Conservation (phyloP, 2,113 vertebrate species). For the Aleadryas rufinucha region DNA sequence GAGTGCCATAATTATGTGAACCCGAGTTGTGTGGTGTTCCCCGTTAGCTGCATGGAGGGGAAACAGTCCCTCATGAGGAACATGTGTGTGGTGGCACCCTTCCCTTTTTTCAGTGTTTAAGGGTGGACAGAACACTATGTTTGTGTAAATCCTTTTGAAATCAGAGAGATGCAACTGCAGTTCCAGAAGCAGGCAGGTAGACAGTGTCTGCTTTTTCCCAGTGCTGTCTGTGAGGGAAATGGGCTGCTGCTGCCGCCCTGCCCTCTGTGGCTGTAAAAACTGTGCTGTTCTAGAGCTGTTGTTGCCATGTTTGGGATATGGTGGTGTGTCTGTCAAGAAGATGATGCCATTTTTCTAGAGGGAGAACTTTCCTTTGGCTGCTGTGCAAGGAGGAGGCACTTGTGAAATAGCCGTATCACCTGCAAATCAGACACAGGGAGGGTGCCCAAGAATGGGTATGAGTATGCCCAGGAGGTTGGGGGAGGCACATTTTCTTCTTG, state of each 20-base stretch:
- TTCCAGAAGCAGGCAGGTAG: not conserved
- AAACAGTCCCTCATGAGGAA: not conserved
- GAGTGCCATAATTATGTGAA: not conserved
- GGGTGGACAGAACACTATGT: not conserved
- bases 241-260: not conserved
- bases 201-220: not conserved
- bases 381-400: not conserved
- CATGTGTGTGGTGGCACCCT: not conserved
- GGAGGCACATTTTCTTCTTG: not conserved
- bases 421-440: not conserved
- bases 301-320: accelerated
- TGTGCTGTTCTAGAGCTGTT: not conserved
- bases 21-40: not conserved
- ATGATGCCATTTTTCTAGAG: not conserved
- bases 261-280: not conserved
- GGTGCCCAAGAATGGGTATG: accelerated
- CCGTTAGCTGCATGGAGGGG: not conserved
- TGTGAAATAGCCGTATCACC: not conserved
- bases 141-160: not conserved
- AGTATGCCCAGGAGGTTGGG: not conserved
- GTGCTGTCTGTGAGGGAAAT: not conserved
- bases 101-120: not conserved
- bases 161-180: not conserved
- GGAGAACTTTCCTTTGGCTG: not conserved
- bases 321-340: not conserved